Percentiles rank a stretch among this genome's conserved stretches.
Evolutionary conservation across 2,797 vertebrate species (phyloP).

Genomic region (Lutra lutra): DNA sequence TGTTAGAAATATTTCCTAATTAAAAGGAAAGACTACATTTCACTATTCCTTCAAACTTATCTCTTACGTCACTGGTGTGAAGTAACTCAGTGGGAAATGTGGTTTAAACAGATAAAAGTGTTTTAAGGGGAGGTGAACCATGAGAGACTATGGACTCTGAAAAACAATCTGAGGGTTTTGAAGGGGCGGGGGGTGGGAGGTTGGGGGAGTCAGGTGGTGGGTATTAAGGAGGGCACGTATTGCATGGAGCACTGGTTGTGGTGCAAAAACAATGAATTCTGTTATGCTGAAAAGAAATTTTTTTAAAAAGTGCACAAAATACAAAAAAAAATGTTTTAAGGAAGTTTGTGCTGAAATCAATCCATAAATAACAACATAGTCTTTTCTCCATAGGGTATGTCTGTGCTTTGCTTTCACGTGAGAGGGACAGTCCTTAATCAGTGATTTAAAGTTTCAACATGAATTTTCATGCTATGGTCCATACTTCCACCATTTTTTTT

Average conservation of each 20-base stretch:
- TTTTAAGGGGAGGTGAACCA: background rate
- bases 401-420: background rate
- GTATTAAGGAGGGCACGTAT: no score
- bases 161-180: no score
- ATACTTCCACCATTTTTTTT: background rate
- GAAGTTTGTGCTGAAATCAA: slow-evolving; percentile 43
- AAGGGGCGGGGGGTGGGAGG: no score
- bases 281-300: no score
- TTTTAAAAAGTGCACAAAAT: no score
- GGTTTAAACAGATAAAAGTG: background rate
- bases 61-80: background rate
- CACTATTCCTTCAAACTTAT: background rate
- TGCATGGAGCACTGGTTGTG: no score
- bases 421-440: background rate
- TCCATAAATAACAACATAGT: background rate
- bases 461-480: background rate
- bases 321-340: background rate
- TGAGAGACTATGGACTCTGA: no score
- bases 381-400: background rate
- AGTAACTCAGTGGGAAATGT: background rate
- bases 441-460: slow-evolving; percentile 7
- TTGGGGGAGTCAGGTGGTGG: no score
- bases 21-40: background rate
- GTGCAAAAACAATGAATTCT: no score
- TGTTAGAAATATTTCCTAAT: background rate